These are phyloP conservation scores for Scophthalmus maximus DNA, from an alignment of 2,113 vertebrate genomes.

Conservation along the genomic window DNA sequence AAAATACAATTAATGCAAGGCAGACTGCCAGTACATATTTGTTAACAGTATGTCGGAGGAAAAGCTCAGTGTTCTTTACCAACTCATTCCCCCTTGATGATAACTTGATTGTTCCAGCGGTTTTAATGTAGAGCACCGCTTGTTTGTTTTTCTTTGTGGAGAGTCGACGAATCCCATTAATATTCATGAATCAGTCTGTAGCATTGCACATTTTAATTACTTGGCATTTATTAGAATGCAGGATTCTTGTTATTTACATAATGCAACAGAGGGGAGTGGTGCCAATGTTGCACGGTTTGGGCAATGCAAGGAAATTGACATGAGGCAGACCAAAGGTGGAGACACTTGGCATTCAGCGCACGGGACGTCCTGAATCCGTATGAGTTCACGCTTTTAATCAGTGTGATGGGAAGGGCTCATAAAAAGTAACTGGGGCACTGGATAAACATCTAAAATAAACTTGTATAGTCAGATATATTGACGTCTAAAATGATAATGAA, in stretches of 20 bases:
- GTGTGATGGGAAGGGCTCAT: neutral
- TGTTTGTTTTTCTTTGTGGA: conserved; percentile 34
- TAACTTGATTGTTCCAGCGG: conserved; percentile 26
- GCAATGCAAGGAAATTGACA: neutral
- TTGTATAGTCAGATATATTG: too few species aligned
- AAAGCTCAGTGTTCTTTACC: neutral
- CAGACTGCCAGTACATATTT: too few species aligned
- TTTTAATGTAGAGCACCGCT: conserved; percentile 30
- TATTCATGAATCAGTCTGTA: conserved; percentile 56
- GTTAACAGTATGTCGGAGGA: too few species aligned
- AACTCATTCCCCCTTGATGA: conserved; percentile 17
- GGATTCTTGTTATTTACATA: conserved; percentile 27
- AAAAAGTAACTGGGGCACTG: too few species aligned
- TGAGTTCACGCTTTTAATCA: neutral
- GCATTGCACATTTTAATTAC: conserved; percentile 54
- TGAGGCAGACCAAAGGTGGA: neutral
- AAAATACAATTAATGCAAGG: neutral
- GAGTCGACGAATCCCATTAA: conserved; percentile 32
- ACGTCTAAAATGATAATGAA: too few species aligned
- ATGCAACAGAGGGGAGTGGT: conserved; percentile 1
- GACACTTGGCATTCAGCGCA: neutral
- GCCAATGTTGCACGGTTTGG: neutral
- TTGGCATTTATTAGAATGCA: conserved; percentile 46
- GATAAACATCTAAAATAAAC: too few species aligned
- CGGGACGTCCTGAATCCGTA: neutral